These are phyloP conservation scores for Aphelocoma californica DNA, from an alignment of 2,797 vertebrate species.

Conservation along the genomic window DNA sequence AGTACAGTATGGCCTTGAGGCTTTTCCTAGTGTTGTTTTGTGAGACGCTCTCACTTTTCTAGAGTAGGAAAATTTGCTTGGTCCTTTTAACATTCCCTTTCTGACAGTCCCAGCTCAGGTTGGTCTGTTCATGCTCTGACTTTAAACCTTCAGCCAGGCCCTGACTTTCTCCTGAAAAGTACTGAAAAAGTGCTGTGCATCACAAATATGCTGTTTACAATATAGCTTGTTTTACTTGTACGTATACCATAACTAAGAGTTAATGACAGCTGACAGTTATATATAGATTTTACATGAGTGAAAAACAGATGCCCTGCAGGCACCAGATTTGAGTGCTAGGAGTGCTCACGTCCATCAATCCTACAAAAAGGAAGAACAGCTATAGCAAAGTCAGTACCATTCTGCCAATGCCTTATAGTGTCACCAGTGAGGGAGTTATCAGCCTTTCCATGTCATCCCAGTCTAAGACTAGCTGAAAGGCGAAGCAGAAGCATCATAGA, in stretches of 20 bases:
- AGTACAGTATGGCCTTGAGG: background rate
- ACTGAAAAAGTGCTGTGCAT: background rate
- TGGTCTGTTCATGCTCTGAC: background rate
- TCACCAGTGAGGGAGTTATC: background rate
- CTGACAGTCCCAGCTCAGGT: background rate
- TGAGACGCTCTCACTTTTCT: background rate
- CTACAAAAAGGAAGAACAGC: background rate
- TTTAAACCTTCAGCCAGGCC: background rate
- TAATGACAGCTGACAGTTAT: background rate
- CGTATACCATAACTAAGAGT: background rate
- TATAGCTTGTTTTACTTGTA: background rate
- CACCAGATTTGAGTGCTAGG: background rate
- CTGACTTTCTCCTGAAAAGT: background rate
- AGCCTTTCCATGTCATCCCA: background rate
- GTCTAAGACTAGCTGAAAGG: background rate
- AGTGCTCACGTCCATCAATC: background rate
- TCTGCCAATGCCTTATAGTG: background rate
- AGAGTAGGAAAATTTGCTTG: background rate
- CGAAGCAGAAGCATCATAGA: background rate
- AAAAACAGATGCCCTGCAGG: background rate
- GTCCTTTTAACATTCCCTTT: background rate
- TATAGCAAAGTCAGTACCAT: background rate
- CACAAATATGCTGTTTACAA: background rate
- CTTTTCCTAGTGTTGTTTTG: background rate
- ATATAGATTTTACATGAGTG: background rate